Percentiles rank a stretch among this genome's conserved stretches.
phyloP scores from a whole-genome alignment of 53 echinoderm and acorn worm species.

The Glandiceps talaboti region DNA sequence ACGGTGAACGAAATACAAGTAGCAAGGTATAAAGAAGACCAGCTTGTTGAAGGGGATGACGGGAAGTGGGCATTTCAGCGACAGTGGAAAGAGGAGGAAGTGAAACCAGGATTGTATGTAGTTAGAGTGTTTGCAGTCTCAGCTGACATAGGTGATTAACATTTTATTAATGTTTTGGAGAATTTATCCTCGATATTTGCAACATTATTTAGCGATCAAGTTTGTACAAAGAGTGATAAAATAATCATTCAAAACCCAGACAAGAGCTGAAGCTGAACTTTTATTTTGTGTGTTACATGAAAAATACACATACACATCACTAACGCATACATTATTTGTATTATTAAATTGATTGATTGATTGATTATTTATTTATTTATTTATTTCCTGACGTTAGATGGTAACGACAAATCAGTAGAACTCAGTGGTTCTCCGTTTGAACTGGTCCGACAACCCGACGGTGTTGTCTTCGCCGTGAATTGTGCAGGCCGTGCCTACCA shows the following conservation, averaged over 20 bases:
- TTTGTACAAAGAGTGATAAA: not conserved
- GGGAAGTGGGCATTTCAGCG: slow-evolving; percentile 60
- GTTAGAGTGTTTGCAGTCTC: slow-evolving; percentile 41
- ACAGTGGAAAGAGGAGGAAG: slow-evolving; percentile 50
- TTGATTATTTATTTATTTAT: no score
- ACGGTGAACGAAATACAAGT: slow-evolving; percentile 33
- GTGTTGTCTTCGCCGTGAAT: slow-evolving; percentile 60
- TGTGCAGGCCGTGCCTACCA: slow-evolving; percentile 55
- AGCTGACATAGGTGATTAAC: slow-evolving; percentile 33
- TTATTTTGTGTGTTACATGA: not conserved
- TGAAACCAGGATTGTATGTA: slow-evolving; percentile 48
- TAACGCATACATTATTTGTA: no score
- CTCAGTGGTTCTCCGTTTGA: slow-evolving; percentile 47
- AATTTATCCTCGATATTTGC: no score
- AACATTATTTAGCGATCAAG: no score
- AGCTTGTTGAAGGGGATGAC: slow-evolving; percentile 61
- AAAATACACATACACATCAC: not conserved
- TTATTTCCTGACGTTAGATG: slow-evolving; percentile 20
- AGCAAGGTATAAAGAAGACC: slow-evolving; percentile 16
- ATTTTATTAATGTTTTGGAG: no score
- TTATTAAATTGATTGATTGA: no score
- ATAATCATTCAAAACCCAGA: no score
- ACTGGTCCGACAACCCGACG: slow-evolving; percentile 45
- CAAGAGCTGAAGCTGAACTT: no score
- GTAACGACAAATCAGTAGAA: slow-evolving; percentile 41